Percentiles rank a stretch among this genome's conserved stretches.
Evolutionary conservation across 2,888 invertebrate species (phyloP).

Genomic region (Ormyrus nitidulus): DNA sequence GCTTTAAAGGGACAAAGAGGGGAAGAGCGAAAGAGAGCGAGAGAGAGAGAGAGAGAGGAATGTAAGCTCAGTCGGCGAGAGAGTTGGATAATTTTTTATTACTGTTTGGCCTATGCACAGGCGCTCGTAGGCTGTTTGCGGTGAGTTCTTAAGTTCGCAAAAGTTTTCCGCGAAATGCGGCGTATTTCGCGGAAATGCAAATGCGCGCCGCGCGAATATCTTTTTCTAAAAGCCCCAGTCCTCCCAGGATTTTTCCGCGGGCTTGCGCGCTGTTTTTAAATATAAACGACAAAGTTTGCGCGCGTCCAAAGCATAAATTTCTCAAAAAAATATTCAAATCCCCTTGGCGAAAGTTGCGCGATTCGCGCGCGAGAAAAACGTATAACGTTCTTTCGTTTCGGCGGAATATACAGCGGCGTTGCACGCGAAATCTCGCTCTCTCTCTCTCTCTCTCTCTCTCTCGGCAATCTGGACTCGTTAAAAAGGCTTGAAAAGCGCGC

Average conservation of each 20-base stretch:
- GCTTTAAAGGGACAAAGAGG: slow-evolving; percentile 19
- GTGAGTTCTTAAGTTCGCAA: slow-evolving; percentile 26
- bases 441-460: not conserved
- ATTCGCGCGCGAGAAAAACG: not conserved
- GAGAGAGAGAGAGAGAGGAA: slow-evolving; percentile 4
- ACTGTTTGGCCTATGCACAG: not conserved
- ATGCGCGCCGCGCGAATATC: not conserved
- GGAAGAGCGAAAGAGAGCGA: no score
- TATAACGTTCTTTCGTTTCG: not conserved
- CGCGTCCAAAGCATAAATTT: not conserved
- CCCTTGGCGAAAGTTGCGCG: not conserved
- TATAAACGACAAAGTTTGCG: not conserved
- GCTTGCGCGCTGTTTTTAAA: no score
- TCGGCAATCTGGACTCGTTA: slow-evolving; percentile 49
- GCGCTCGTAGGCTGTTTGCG: not conserved
- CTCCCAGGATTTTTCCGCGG: not conserved
- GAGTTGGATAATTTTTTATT: slow-evolving; percentile 45
- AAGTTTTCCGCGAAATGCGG: slow-evolving; percentile 19
- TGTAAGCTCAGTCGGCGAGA: slow-evolving; percentile 21
- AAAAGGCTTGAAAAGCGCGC: slow-evolving; percentile 42
- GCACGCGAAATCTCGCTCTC: not conserved
- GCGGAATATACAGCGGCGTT: not conserved
- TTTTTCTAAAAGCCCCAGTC: slow-evolving; percentile 1
- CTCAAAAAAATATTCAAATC: no score
- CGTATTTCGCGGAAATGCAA: not conserved